Evolutionary conservation across 92 coral and sea anemone genomes (phyloP).

Genomic region (Plumapathes pennacea): DNA sequence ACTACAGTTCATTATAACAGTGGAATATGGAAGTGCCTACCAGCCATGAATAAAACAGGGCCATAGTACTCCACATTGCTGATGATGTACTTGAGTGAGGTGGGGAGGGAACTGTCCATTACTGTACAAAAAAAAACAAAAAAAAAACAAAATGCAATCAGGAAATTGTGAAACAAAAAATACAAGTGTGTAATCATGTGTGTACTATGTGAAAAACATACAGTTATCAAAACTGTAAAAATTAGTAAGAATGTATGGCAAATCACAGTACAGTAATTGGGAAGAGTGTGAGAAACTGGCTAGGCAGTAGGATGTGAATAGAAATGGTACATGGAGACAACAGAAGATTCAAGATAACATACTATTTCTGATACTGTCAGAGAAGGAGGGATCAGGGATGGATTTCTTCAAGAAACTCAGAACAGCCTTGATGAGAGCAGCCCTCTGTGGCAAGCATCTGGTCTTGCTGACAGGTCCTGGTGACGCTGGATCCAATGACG

Average conservation of each 20-base stretch:
- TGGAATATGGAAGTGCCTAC: conserved; percentile 42
- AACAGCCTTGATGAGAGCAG: conserved; percentile 90
- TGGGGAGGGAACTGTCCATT: conserved; percentile 97
- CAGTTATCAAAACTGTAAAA: too few species aligned
- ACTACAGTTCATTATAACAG: too few species aligned
- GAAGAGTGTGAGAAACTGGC: too few species aligned
- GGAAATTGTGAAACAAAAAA: too few species aligned
- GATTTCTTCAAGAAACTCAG: conserved; percentile 91
- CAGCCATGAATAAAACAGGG: conserved; percentile 92
- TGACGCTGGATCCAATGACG: conserved; percentile 56
- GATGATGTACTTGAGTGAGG: conserved; percentile 87
- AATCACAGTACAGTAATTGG: not conserved
- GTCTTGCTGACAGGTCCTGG: conserved; percentile 62
- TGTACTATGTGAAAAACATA: not conserved
- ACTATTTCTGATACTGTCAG: conserved; percentile 94
- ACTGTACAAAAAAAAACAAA: conserved; percentile 40
- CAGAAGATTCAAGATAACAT: not conserved
- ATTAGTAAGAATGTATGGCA: too few species aligned
- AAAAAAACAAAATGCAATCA: too few species aligned
- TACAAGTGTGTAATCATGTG: too few species aligned
- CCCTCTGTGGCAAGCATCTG: conserved; percentile 93
- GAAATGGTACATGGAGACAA: too few species aligned
- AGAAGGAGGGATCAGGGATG: conserved; percentile 94
- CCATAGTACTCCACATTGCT: conserved; percentile 99
- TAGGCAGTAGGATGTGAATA: too few species aligned